Evolutionary conservation across 2,113 vertebrate genomes (phyloP), one percentile per base, ranked within the genome.

Genomic region (Rynchops niger): DNA sequence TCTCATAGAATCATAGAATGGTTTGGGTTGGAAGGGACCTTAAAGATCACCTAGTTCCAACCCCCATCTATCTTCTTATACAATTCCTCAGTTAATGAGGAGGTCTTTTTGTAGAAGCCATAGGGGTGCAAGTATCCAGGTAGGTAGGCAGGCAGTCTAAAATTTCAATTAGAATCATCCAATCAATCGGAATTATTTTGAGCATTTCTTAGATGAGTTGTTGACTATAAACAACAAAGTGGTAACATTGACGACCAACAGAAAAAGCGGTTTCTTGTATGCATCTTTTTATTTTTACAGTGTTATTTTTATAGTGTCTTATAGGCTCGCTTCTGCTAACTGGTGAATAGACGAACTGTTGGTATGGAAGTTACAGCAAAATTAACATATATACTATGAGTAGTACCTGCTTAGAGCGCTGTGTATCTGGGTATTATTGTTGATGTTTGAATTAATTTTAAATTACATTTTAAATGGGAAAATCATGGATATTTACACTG

Each of bases 401-500:
- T 52, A 36, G 15, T 79, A 38, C 34, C 78, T 89, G 43, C 61
- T 89, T n/a, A 52, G 80, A 91, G 65, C 55, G 12, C 43, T 47
- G 26, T 50, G 23, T 85, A 22, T 72, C 21, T 2, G 10, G 25
- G 36, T 67, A 50, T 80, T 87, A 53, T 77, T 93, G 25, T 9
- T 86, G 84, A 34, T 72, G 45, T 19, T 80, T 77, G 92, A 77
- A 70, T 85, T 82, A 79, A 77, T 94, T 93, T 94, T 78, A 70
- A 93, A 85, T 79, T 93, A 53, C 71, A 66, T 96, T 96, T 90
- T 53, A 90, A 94, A 80, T 69, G 71, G 58, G 21, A 77, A 88
- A 92, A 90, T 18, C n/a, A 19, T 27, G 82, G 82, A 45, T 94
- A 80, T 94, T 91, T 94, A 53, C 42, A n/a, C 34, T 82, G 56